phyloP scores from a whole-genome alignment of 2,113 vertebrate genomes.

The Paramormyrops kingsleyae region DNA sequence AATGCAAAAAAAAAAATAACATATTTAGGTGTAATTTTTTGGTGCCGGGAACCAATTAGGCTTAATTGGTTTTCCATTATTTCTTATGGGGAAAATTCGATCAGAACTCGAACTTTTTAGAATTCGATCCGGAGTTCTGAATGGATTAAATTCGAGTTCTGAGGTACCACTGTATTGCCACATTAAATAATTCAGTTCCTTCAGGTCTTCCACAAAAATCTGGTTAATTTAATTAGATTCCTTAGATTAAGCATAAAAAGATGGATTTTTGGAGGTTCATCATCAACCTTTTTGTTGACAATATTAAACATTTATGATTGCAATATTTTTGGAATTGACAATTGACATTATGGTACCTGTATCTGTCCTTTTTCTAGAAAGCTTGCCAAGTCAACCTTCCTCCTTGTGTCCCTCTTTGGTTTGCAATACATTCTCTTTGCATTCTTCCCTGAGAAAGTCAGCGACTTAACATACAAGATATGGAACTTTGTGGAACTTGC shows the following conservation, averaged over 20 bases:
- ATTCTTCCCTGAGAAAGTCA: constrained; percentile 73
- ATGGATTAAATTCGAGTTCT: no score
- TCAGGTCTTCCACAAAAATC: background rate
- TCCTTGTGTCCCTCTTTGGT: constrained; percentile 88
- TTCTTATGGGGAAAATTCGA: no score
- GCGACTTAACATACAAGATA: constrained; percentile 62
- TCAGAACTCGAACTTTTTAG: no score
- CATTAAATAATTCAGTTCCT: background rate
- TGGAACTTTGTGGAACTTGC: constrained; percentile 79
- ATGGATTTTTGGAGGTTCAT: background rate
- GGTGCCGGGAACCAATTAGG: no score
- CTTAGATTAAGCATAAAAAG: background rate
- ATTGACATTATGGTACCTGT: background rate
- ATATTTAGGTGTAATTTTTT: no score
- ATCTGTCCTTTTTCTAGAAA: constrained; percentile 57
- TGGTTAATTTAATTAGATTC: background rate
- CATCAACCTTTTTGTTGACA: background rate
- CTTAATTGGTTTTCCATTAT: no score
- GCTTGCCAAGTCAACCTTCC: constrained; percentile 83
- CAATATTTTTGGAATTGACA: background rate
- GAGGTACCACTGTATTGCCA: background rate
- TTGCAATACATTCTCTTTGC: constrained; percentile 84
- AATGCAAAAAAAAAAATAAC: no score
- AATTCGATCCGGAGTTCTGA: no score
- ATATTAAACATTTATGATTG: background rate